These are phyloP conservation scores for Rotaria socialis DNA, from an alignment of 2,888 invertebrate species.

Conservation along the genomic window DNA sequence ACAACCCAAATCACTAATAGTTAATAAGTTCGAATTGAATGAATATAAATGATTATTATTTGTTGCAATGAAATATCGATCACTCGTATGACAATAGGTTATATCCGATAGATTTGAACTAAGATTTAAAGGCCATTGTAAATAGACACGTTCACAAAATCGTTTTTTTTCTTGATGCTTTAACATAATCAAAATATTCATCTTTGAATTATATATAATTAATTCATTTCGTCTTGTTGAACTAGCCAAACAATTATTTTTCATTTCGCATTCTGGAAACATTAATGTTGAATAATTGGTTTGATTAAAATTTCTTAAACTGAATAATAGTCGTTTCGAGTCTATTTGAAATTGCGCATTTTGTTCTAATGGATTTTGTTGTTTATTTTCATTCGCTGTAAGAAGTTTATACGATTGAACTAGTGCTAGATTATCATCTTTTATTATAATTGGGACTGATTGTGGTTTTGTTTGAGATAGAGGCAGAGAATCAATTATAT, in stretches of 20 bases:
- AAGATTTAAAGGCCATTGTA: not conserved
- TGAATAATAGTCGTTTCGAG: too few relatives aligned
- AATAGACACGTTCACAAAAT: not conserved
- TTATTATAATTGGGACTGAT: too few relatives aligned
- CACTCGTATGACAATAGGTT: not conserved
- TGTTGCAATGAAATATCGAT: not conserved
- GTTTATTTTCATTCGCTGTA: not conserved
- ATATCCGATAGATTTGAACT: not conserved
- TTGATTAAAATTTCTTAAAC: not conserved
- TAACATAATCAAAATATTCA: not conserved
- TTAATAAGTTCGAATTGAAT: not conserved
- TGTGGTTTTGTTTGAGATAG: too few relatives aligned
- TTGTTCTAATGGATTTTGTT: not conserved
- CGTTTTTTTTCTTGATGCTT: not conserved
- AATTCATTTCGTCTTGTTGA: not conserved
- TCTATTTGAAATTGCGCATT: not conserved
- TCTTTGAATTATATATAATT: not conserved
- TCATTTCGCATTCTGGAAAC: not conserved
- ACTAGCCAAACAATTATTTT: not conserved
- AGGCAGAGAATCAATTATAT: not conserved
- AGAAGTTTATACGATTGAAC: not conserved
- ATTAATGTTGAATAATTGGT: not conserved
- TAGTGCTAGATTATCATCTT: not conserved
- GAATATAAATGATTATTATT: not conserved
- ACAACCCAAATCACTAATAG: not conserved